Evolutionary conservation across 2,888 invertebrate species (phyloP).

Genomic region (Epinotia demarniana): DNA sequence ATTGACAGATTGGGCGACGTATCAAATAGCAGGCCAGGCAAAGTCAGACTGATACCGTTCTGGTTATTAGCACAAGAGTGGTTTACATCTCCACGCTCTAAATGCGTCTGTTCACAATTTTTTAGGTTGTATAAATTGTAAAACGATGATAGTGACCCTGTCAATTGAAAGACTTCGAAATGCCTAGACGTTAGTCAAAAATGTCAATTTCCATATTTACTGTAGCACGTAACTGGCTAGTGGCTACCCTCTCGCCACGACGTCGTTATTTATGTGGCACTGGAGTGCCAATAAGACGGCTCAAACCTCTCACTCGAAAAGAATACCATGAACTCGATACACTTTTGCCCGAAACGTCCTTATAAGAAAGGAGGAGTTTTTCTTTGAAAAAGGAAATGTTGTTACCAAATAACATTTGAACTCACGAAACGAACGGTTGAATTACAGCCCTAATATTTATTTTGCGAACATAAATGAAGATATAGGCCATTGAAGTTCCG

Average conservation of each 20-base stretch:
- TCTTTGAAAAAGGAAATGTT: not conserved
- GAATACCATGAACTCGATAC: slow-evolving; percentile 11
- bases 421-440: not conserved
- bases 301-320: slow-evolving; percentile 14
- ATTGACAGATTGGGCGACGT: no score
- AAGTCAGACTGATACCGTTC: no score
- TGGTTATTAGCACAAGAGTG: no score
- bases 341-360: not conserved
- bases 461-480: not conserved
- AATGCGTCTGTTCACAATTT: no score
- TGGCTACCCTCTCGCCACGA: slow-evolving; percentile 23
- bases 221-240: slow-evolving; percentile 1
- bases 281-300: slow-evolving; percentile 24
- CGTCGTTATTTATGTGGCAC: slow-evolving; percentile 35
- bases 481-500: no score
- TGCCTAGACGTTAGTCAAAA: not conserved
- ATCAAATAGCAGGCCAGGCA: no score
- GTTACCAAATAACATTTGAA: not conserved
- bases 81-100: no score
- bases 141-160: no score
- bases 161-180: no score
- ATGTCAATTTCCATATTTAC: not conserved
- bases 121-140: no score
- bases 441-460: not conserved
- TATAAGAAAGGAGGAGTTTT: slow-evolving; percentile 10